Conservation (phyloP, 2,797 vertebrate genomes). For the Pseudochirops corinnae region DNA sequence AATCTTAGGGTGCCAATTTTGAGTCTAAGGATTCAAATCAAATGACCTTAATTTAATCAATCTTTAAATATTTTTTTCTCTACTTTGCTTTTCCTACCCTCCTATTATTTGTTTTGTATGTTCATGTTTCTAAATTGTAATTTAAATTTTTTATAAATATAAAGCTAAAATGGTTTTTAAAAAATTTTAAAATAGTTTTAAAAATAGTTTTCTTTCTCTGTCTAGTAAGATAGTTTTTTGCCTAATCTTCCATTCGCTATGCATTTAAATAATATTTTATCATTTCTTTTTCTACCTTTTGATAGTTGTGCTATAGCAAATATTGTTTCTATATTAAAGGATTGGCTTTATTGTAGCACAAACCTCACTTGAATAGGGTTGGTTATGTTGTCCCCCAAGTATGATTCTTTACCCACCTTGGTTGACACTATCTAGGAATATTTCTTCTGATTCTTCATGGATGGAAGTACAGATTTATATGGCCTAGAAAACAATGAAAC, state of each 20-base stretch:
- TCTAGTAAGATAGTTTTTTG: neutral
- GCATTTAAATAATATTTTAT: neutral
- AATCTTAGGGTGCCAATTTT: neutral
- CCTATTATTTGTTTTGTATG: neutral
- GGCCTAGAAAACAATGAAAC: neutral
- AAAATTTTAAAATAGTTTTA: neutral
- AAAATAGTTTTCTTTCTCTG: neutral
- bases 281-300: neutral
- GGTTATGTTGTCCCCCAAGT: neutral
- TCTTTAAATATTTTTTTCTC: neutral
- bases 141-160: neutral
- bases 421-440: neutral
- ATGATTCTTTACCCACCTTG: neutral
- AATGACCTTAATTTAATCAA: neutral
- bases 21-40: neutral
- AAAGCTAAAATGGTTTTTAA: neutral
- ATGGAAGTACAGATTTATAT: neutral
- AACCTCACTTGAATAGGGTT: neutral
- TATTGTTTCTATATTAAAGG: neutral
- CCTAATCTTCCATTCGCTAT: neutral
- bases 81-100: neutral
- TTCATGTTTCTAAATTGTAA: neutral
- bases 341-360: neutral
- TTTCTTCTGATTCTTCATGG: neutral
- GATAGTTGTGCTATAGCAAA: neutral